Base-by-base conservation (phyloP, 2,888 invertebrate genomes). In the Yponomeuta cagnagella region DNA sequence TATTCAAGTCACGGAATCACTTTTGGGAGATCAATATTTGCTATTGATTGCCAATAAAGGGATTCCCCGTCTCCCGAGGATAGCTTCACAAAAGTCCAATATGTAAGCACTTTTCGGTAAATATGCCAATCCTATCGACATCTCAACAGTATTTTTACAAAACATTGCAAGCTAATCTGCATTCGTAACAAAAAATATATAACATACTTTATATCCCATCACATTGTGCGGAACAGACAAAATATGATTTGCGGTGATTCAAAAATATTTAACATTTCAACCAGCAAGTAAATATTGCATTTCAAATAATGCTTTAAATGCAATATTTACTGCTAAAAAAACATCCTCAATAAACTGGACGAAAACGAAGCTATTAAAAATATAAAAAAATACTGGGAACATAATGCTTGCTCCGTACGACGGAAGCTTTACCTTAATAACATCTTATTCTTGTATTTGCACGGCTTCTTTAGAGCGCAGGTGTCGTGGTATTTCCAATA, bases 401-500 rank as follows among this genome's bases (percentile, higher is more conserved):
- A 4, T 58, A 12, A 15, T 58, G 15, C 52, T 58, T 15, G 15
- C 12, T 4, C 15, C 52, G 5, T 15, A 5, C 52, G 1, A 64
- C 52, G 12, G 10, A 67, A 58, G 15, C 9, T 23, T 72, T 72
- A 70, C 74, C 73, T 73, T 66, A 72, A 72, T 73, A 74, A 73
- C 73, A 76, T 72, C 74, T 75, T 74, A 73, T 74, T 76, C 74
- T 76, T 76, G 73, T 71, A 72, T 74, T 77, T 78, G 74, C 76
- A 68, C 72, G 86, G 85, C 81, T 85, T 86, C 84, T 48, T 37
- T 70, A 30, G 37, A 15, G n/a, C 70, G 31, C 76, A 78, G 78
- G 79, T 79, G 80, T 76, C 76, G 75, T 76, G 73, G 73, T 76
- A 80, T 75, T 78, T 80, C 76, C 77, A 80, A 83, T 82, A 79